phyloP scores from a whole-genome alignment of 1,140 invertebrate species.

The Cydia amplana region DNA sequence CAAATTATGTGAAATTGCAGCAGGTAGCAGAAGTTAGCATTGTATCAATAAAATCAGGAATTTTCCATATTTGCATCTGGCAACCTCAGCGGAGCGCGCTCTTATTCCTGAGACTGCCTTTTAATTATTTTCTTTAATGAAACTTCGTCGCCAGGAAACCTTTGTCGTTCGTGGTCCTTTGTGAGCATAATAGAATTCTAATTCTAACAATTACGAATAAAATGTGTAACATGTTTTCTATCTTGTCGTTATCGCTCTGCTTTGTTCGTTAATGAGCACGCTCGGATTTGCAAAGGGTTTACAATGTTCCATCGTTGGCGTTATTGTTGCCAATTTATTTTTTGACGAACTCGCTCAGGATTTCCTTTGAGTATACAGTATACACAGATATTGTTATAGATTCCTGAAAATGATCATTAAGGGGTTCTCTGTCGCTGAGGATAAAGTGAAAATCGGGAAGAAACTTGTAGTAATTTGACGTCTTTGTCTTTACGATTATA shows the following conservation, averaged over 20 bases:
- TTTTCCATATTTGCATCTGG: neutral
- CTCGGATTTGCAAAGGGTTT: constrained; percentile 20
- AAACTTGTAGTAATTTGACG: too few species aligned
- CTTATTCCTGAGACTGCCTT: constrained; percentile 75
- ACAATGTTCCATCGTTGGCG: neutral
- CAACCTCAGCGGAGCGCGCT: constrained; percentile 54
- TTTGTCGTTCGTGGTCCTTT: constrained; percentile 44
- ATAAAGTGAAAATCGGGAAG: neutral
- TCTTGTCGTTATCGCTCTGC: constrained; percentile 24
- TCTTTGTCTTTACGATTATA: too few species aligned
- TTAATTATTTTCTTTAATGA: constrained; percentile 78
- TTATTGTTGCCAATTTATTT: neutral
- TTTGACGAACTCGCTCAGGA: neutral
- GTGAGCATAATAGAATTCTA: constrained; percentile 27
- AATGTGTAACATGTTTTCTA: constrained; percentile 27
- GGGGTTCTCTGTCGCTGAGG: neutral
- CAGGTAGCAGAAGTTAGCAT: neutral
- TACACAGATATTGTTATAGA: neutral
- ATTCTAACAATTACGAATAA: constrained; percentile 30
- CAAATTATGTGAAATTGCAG: too few species aligned
- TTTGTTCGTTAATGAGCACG: constrained; percentile 18
- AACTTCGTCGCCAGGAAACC: constrained; percentile 56
- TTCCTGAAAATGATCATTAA: neutral
- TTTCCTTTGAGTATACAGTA: neutral
- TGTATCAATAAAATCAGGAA: neutral